Conservation (phyloP, 2,888 invertebrate genomes). For the Notocelia uddmanniana region DNA sequence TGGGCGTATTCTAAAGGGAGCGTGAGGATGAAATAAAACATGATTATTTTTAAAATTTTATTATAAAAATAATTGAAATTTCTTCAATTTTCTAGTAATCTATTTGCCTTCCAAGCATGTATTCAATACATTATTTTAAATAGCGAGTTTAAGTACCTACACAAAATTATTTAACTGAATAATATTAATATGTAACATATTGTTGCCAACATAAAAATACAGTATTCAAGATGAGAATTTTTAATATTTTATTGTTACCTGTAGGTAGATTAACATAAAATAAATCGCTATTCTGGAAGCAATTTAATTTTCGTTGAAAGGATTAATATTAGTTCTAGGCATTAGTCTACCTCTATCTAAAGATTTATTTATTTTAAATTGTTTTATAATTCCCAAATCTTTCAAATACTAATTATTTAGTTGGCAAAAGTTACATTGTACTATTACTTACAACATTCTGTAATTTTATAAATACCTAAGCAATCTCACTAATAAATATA, state of each 20-base stretch:
- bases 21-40: slow-evolving; percentile 53
- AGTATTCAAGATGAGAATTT: background rate
- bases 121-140: slow-evolving; percentile 19
- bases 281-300: slow-evolving; percentile 7
- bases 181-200: slow-evolving; percentile 25
- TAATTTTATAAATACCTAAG: slow-evolving; percentile 21
- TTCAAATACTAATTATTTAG: slow-evolving; percentile 34
- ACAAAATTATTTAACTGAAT: slow-evolving; percentile 15
- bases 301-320: slow-evolving; percentile 19
- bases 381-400: slow-evolving; percentile 27
- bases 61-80: slow-evolving; percentile 83
- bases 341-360: slow-evolving; percentile 33
- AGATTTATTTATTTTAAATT: slow-evolving; percentile 32
- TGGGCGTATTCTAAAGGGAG: too few relatives aligned
- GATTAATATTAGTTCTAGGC: slow-evolving; percentile 24
- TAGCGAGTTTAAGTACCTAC: slow-evolving; percentile 35
- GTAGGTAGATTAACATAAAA: slow-evolving; percentile 4
- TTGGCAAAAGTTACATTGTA: slow-evolving; percentile 45
- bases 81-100: slow-evolving; percentile 61
- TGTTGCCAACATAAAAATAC: slow-evolving; percentile 16
- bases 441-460: slow-evolving; percentile 30
- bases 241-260: background rate
- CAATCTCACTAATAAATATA: slow-evolving; percentile 13
- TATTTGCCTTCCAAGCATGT: slow-evolving; percentile 73
- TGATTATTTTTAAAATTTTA: slow-evolving; percentile 62